Base-by-base conservation (phyloP, 1,140 invertebrate genomes). In the Bombyx mandarina region DNA sequence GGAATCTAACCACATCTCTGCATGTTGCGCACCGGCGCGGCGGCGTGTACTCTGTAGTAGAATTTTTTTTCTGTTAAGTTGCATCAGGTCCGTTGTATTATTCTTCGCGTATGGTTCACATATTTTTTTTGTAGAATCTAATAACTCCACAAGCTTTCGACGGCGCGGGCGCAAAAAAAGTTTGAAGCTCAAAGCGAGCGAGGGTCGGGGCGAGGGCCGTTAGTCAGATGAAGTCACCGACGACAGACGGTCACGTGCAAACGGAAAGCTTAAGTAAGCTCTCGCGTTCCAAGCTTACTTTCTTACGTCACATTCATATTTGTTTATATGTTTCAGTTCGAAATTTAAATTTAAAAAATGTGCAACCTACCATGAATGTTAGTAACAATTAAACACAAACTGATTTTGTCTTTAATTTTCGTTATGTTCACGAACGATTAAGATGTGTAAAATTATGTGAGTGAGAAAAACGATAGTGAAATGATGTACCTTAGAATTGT, bases 81-180 rank as follows among this genome's bases (percentile, higher is more conserved):
- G 72, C 75, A 74, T 81, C 75, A 75, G 72, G 69, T 72, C 72
- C 71, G 66, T 70, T 68, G 72, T 77, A 69, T 80, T 75, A 5
- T 35, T 35, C 26, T 35, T 35, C 26, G 69, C 69, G 72, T 72
- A 75, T 73, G 68, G 66, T 67, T 67, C 67, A 54, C 49, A 57
- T 68, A 3, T 35, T 35, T 35, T 86, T 83, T 86, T 85, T 83
- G 74, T 82, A 62, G 58, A 56, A 61, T 75, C 75, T 82, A 85
- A 84, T 84, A 84, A 82, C 73, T 84, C 80, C 71, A 71, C 78
- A 69, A 84, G 84, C 78, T 84, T 83, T 78, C 77, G 61, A 81
- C 77, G 69, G 71, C 81, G 75, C 71, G 70, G 71, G 74, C 75
- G 79, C 82, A 85, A 87, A 87, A 75, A 87, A 84, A 73, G 73